Base-by-base conservation (phyloP, 2,888 invertebrate genomes). In the Acrobasis consociella region DNA sequence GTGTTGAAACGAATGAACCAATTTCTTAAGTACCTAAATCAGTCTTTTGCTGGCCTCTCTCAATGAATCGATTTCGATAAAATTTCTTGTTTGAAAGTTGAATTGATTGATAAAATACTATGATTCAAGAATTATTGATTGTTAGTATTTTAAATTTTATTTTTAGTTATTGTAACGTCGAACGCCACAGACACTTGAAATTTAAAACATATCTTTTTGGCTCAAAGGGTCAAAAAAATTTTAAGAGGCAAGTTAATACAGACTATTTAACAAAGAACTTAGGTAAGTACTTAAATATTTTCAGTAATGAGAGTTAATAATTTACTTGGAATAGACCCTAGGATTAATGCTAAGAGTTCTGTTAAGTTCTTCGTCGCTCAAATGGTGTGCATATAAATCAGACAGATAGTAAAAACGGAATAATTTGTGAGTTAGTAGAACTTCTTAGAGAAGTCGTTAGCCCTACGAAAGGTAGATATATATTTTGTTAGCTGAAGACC, bases 331-430 rank as follows among this genome's bases (percentile, higher is more conserved):
- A 31, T 13, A 52, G 31, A n/a, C 52, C 53, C 53, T 55, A 55
- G 31, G 39, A 55, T 55, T 39, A 55, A 16, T 55, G 16, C 55
- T 11, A 55, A 55, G 39, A 39, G 15, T 39, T 38, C 38, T 10
- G 39, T 38, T 11, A 55, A 39, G 16, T 39, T 39, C 55, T 16
- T 16, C 17, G 53, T 1, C n/a, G n/a, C 13, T 5, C 37, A 53
- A 38, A 38, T 39, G 55, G 16, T 55, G 55, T 10, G 55, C 16
- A 55, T 55, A 39, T 55, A 55, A 39, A 52, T 52, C 13, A 31
- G 22, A 51, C 5, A 51, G 10, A 22, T 22, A 22, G 22, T 22
- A 22, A 10, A 22, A 39, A 55, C 11, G 2, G 15, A 16, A 55
- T 38, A 55, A 39, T 55, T 55, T 38, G 15, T 39, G 31, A 55